Evolutionary conservation across 1,140 invertebrate species (phyloP), one percentile per base, ranked within the genome.

Genomic region (Cylas formicarius): DNA sequence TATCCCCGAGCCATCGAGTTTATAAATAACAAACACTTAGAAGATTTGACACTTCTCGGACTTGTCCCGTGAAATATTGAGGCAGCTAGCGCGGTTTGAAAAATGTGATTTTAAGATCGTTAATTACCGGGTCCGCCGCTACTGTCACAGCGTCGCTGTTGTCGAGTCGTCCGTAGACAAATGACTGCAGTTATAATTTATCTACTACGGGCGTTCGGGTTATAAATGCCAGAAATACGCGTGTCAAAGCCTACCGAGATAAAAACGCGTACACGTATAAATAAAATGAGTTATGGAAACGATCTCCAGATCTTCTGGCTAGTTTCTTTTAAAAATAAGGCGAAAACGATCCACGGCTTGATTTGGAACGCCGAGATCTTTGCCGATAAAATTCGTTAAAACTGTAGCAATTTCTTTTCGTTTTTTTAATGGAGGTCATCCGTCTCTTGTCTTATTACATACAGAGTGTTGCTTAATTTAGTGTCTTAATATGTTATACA

Each of bases 21-120:
- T 49, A 56, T 56, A 54, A 56, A 53, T 54, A 54, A 32, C 41
- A 20, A 21, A 29, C 20, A 31, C 18, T 21, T 33, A 24, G n/a
- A 42, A 44, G 37, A 41, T 62, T 62, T 63, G 61, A 62, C 61
- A 60, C 57, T 55, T 49, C 51, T 57, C 52, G 57, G 59, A 64
- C 61, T 62, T 60, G 61, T 60, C 56, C 48, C 53, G 60, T 65
- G 63, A 63, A 62, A 59, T 63, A 65, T 65, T 61, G 60, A 53
- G 55, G 56, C 52, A 51, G 61, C 52, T 55, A n/a, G n/a, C 53
- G 40, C 50, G 42, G 61, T 44, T 65, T 62, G 61, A 65, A 65
- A 65, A 65, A 63, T 63, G 61, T 54, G 52, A 57, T 42, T 62
- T 63, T 60, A 56, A 65, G 52, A 57, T 62, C 63, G 61, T 65